These are phyloP conservation scores for Polyergus mexicanus DNA, from an alignment of 1,140 invertebrate genomes.

Conservation along the genomic window DNA sequence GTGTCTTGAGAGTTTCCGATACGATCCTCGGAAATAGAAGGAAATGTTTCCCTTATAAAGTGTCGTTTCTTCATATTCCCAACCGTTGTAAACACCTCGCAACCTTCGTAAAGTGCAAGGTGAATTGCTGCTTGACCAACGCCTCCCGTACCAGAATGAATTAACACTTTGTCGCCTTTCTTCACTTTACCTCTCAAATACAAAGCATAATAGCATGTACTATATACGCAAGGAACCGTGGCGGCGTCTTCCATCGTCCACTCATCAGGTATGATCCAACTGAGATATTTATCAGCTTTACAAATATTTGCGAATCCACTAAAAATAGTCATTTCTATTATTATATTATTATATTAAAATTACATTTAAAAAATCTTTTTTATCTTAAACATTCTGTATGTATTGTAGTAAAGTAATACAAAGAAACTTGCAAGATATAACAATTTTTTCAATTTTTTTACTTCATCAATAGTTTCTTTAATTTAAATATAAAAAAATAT, in stretches of 20 bases:
- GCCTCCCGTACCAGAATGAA: slow-evolving; percentile 92
- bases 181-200: slow-evolving; percentile 87
- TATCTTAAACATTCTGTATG: too few species aligned
- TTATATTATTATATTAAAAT: not conserved
- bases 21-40: slow-evolving; percentile 89
- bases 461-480: too few species aligned
- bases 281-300: not conserved
- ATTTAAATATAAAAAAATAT: too few species aligned
- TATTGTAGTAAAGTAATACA: too few species aligned
- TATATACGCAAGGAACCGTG: slow-evolving; percentile 94
- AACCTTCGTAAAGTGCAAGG: not conserved
- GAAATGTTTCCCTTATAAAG: slow-evolving; percentile 90
- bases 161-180: slow-evolving; percentile 89
- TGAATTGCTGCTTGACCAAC: slow-evolving; percentile 81
- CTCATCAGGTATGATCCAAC: slow-evolving; percentile 92
- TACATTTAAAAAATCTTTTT: not conserved
- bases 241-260: slow-evolving; percentile 96
- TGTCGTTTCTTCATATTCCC: slow-evolving; percentile 90
- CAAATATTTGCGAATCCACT: not conserved
- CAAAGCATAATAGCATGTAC: slow-evolving; percentile 94
- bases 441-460: too few species aligned
- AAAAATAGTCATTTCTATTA: not conserved
- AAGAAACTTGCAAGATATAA: too few species aligned
- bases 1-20: slow-evolving; percentile 91
- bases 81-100: slow-evolving; percentile 87